A percentile compares a stretch with the other conserved stretches of the same genome.
phyloP scores from a whole-genome alignment of 1,140 invertebrate species.

The Rhopalosiphum maidis region DNA sequence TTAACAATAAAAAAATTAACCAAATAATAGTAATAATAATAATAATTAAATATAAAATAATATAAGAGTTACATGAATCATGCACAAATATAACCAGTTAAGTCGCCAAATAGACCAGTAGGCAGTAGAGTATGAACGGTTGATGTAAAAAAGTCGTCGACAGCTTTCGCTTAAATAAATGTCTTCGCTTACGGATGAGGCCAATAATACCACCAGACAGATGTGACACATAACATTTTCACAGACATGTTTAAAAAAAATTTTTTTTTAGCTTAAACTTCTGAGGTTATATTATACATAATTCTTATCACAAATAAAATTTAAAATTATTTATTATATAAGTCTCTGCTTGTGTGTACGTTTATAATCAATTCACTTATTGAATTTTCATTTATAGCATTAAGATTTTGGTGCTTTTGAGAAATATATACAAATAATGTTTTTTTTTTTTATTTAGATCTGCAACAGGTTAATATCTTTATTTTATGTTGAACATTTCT shows the following conservation, averaged over 20 bases:
- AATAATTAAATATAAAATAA: not conserved
- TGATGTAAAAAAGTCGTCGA: not conserved
- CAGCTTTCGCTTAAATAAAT: not conserved
- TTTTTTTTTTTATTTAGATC: not conserved
- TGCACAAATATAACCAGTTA: not conserved
- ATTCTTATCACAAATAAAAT: not conserved
- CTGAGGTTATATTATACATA: not conserved
- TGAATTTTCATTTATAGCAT: not conserved
- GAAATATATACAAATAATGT: not conserved
- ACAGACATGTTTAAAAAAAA: not conserved
- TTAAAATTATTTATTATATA: not conserved
- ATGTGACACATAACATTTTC: not conserved
- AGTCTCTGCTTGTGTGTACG: not conserved
- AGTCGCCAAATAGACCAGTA: not conserved
- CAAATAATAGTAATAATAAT: not conserved
- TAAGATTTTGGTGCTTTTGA: not conserved
- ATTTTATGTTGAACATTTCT: not conserved
- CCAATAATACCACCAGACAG: not conserved
- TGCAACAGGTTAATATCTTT: too few species aligned
- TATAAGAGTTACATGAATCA: not conserved
- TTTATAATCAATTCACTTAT: not conserved
- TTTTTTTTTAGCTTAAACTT: not conserved
- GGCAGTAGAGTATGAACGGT: not conserved
- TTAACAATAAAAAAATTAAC: not conserved
- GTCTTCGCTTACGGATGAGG: not conserved